Percentiles rank a stretch among this genome's conserved stretches.
phyloP scores from a whole-genome alignment of 2,113 vertebrate genomes.

The Mastomys natalensis region DNA sequence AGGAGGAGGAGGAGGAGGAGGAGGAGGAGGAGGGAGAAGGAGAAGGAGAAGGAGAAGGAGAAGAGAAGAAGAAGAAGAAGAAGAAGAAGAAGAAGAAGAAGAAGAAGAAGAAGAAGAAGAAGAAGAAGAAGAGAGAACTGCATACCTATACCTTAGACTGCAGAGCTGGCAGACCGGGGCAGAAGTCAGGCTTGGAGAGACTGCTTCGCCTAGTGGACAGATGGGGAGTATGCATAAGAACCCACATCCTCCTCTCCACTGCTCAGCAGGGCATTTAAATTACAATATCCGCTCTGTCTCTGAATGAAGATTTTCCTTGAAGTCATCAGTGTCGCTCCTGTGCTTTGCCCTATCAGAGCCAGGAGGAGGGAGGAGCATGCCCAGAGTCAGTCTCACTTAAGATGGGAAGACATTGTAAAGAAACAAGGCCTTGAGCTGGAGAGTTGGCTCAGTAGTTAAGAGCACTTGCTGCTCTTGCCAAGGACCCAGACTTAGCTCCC shows the following conservation, averaged over 20 bases:
- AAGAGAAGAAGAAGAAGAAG: too few species aligned
- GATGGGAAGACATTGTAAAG: background rate
- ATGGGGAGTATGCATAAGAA: background rate
- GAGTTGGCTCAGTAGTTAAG: background rate
- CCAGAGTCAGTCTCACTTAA: background rate
- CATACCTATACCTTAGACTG: too few species aligned
- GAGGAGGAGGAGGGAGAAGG: background rate
- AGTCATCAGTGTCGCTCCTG: background rate
- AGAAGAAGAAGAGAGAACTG: background rate
- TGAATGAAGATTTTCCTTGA: background rate
- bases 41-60: background rate
- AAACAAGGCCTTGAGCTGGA: background rate
- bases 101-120: too few species aligned
- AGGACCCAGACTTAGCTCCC: background rate
- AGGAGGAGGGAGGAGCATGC: too few species aligned
- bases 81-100: too few species aligned
- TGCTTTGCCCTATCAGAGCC: background rate
- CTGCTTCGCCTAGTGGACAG: background rate
- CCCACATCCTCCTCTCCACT: too few species aligned
- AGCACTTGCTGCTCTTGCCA: background rate
- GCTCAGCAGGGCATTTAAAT: background rate
- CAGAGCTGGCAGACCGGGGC: background rate
- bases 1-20: background rate
- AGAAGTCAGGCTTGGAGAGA: background rate
- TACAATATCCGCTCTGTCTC: background rate